phyloP scores from a whole-genome alignment of 2,113 vertebrate genomes.

The Aleadryas rufinucha region DNA sequence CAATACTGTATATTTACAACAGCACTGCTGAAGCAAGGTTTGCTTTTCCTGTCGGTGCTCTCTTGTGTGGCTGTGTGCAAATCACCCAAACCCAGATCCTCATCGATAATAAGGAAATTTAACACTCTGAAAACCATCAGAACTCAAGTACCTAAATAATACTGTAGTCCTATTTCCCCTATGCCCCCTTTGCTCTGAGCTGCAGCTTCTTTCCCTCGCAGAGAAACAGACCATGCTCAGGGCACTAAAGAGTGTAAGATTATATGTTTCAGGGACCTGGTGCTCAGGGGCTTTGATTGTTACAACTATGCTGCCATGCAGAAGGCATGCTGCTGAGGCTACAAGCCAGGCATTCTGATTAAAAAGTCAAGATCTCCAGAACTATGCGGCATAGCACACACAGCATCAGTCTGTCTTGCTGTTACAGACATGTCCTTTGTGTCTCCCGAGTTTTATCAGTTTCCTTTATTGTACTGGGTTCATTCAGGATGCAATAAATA shows the following conservation, averaged over 20 bases:
- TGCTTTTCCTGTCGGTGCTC: not conserved
- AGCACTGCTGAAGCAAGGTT: not conserved
- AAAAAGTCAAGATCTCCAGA: not conserved
- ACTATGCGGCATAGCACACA: not conserved
- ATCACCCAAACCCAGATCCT: not conserved
- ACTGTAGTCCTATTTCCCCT: not conserved
- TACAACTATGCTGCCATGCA: not conserved
- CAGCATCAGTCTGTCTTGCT: not conserved
- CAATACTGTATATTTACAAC: not conserved
- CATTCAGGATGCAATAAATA: constrained; percentile 9
- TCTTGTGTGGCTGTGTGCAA: not conserved
- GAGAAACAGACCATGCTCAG: not conserved
- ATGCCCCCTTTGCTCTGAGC: not conserved
- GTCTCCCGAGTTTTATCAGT: not conserved
- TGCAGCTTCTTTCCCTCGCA: not conserved
- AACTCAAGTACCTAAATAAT: not conserved
- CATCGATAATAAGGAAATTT: not conserved
- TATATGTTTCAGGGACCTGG: not conserved
- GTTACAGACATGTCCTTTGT: not conserved
- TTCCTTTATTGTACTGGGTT: not conserved
- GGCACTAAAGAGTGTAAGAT: not conserved
- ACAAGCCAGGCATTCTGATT: not conserved
- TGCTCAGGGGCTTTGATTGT: not conserved
- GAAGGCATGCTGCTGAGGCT: not conserved
- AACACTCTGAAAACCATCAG: not conserved